Percentiles rank a stretch among this genome's conserved stretches.
Evolutionary conservation across 2,888 invertebrate genomes (phyloP).

Genomic region (Spatulosminthurus flaviceps): DNA sequence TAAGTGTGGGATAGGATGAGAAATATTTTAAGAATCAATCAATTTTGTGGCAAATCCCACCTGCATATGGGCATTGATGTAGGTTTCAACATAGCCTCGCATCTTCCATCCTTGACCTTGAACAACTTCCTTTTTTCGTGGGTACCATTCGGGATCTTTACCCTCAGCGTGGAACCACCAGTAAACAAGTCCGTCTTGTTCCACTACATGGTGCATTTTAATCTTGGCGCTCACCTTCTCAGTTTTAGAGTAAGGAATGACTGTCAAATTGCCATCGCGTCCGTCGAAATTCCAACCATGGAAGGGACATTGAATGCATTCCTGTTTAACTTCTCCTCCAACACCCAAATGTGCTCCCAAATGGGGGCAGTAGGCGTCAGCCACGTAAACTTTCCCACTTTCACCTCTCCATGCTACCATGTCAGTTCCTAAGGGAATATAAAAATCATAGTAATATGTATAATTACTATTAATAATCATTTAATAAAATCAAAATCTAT

Average conservation of each 20-base stretch:
- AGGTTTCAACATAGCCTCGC: conserved; percentile 81
- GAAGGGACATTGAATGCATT: conserved; percentile 88
- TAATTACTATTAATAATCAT: neutral
- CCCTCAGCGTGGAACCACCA: conserved; percentile 84
- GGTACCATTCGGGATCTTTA: conserved; percentile 65
- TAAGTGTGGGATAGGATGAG: too few relatives aligned
- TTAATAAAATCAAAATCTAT: neutral
- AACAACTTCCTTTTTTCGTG: conserved; percentile 67
- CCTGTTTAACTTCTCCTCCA: conserved; percentile 77
- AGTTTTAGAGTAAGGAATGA: conserved; percentile 74
- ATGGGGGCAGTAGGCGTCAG: conserved; percentile 91
- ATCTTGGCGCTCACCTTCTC: neutral
- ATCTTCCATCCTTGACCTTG: conserved; percentile 71
- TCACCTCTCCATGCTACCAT: conserved; percentile 76
- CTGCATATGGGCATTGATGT: conserved; percentile 80
- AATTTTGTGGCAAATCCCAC: conserved; percentile 64
- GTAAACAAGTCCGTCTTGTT: conserved; percentile 75
- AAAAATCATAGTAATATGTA: neutral
- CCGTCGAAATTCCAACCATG: conserved; percentile 86
- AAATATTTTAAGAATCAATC: too few relatives aligned
- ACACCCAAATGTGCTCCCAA: conserved; percentile 86
- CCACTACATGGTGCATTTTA: neutral
- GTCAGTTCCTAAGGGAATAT: conserved; percentile 72
- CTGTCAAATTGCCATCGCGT: conserved; percentile 82
- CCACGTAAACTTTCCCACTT: conserved; percentile 73